phyloP scores from a whole-genome alignment of 1,140 invertebrate genomes.

The Frieseomelitta varia region DNA sequence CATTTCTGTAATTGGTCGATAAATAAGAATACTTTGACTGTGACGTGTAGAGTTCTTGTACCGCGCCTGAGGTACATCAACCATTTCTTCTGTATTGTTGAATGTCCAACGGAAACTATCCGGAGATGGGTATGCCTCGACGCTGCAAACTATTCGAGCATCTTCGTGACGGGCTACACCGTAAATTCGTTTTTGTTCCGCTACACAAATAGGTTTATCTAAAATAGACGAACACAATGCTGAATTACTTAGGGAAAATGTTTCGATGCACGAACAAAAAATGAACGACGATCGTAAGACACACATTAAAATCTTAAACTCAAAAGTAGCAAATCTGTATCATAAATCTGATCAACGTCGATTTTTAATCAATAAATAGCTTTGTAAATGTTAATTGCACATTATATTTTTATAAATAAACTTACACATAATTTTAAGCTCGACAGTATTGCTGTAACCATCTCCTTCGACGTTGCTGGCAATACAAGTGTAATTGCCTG shows the following conservation, averaged over 20 bases:
- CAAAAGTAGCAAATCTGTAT: too few relatives aligned
- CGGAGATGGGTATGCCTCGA: slow-evolving; percentile 92
- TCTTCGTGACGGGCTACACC: slow-evolving; percentile 93
- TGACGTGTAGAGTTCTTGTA: slow-evolving; percentile 84
- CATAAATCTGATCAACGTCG: too few relatives aligned
- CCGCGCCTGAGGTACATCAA: slow-evolving; percentile 87
- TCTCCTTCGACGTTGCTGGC: slow-evolving; percentile 95
- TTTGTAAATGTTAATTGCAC: too few relatives aligned
- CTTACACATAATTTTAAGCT: slow-evolving; percentile 95
- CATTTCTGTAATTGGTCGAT: slow-evolving; percentile 89
- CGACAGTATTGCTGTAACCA: slow-evolving; percentile 90
- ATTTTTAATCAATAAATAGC: too few relatives aligned
- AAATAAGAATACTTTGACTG: slow-evolving; percentile 88
- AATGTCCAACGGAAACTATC: slow-evolving; percentile 94
- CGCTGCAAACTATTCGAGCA: slow-evolving; percentile 90
- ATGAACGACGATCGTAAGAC: neutral
- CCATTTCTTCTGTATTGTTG: slow-evolving; percentile 92
- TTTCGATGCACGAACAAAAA: too few relatives aligned
- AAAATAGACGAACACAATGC: slow-evolving; percentile 62
- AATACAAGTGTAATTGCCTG: slow-evolving; percentile 93
- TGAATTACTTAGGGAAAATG: neutral
- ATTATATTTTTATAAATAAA: slow-evolving; percentile 68
- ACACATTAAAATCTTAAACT: neutral
- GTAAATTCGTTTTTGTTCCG: slow-evolving; percentile 90
- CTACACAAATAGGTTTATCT: slow-evolving; percentile 93